Evolutionary conservation across 2,113 vertebrate species (phyloP), one percentile per base, ranked within the genome.

Genomic region (Paraplagusia blochii): DNA sequence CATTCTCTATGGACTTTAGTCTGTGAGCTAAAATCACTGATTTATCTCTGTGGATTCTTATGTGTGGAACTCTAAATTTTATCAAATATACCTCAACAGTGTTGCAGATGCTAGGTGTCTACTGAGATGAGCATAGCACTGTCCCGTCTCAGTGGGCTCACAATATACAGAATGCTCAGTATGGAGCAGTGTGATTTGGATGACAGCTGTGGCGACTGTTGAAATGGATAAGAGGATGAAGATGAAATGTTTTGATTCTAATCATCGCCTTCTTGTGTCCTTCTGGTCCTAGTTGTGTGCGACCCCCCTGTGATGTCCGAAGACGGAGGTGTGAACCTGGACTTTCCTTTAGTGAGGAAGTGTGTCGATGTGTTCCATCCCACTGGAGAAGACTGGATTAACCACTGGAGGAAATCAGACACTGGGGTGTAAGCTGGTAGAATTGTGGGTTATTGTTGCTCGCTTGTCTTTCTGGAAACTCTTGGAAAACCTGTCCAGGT

Each of bases 351-450:
- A 98, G 94, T n/a, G 94, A 96, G 80, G 95, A 97, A 85, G 93
- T 98, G 7, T 98, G 96, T 76, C 93, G 91, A 67, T 98, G 95
- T 47, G 91, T 98, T 63, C 96, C 96, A 2, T 93, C 92, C 44
- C 95, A 95, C 10, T 97, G 94, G 95, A 93, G 93, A 87, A 91
- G 93, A 77, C 88, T 93, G 39, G 78, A 89, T 72, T 90, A 76
- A 69, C 19, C 1, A 4, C 47, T 1, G 9, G 10, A 9, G 13
- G 18, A 13, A 44, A 77, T 4, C 1, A 53, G 22, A 53, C 12
- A 51, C 29, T 29, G 40, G 22, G 22, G 22, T 29, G 22, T 4
- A 29, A 29, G 22, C 22, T 46, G 22, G 38, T 50, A 61, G 48
- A 79, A 46, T 53, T 62, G 66, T 52, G 52, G 65, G 43, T 73